Conservation (phyloP, 2,113 vertebrate genomes). For the Pterocles burchelli region DNA sequence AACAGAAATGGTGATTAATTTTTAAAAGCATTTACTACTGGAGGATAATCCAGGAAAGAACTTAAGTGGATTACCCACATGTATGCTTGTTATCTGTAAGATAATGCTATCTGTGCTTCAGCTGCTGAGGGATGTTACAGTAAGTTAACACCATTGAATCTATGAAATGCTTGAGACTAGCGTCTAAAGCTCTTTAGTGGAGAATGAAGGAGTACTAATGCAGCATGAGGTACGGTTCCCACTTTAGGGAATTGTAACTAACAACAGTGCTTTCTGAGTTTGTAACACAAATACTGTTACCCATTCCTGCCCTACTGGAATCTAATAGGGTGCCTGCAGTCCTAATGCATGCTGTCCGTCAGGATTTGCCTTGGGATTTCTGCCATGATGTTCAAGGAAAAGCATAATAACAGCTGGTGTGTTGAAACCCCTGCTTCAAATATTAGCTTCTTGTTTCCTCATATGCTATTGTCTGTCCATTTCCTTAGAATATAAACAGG, state of each 20-base stretch:
- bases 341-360: background rate
- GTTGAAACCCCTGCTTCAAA: background rate
- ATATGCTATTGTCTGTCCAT: background rate
- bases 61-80: background rate
- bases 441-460: background rate
- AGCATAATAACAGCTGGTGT: background rate
- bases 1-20: background rate
- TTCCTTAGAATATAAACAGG: background rate
- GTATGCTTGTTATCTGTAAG: background rate
- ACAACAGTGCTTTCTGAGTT: background rate
- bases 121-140: conserved; percentile 23
- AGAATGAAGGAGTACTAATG: background rate
- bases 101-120: background rate
- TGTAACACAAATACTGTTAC: background rate
- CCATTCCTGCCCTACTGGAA: background rate
- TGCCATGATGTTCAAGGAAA: background rate
- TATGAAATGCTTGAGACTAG: background rate
- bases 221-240: background rate
- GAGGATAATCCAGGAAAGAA: background rate
- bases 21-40: background rate
- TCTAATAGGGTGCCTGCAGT: background rate
- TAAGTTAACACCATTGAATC: background rate
- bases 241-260: background rate
- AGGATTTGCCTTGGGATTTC: background rate
- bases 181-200: background rate